Evolutionary conservation across 2,113 vertebrate species (phyloP).

Genomic region (Aphelocoma coerulescens): DNA sequence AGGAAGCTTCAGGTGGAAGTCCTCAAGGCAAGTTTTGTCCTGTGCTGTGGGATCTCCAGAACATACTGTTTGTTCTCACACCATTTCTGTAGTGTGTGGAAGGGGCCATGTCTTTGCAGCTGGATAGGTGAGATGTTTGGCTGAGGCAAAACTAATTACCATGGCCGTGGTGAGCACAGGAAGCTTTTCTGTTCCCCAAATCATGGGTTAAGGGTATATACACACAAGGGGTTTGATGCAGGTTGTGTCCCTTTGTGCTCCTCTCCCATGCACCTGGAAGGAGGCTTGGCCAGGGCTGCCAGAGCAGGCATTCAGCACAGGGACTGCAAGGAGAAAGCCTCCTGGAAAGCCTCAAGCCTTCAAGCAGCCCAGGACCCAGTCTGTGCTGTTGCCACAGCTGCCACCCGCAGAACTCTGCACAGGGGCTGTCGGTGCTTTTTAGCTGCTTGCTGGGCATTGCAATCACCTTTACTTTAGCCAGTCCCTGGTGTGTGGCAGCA

Average conservation of each 20-base stretch:
- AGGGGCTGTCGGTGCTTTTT: not conserved
- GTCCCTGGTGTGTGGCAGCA: not conserved
- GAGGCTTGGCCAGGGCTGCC: not conserved
- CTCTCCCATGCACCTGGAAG: not conserved
- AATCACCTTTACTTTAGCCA: not conserved
- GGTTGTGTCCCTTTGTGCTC: not conserved
- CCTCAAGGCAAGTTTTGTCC: not conserved
- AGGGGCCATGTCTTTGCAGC: not conserved
- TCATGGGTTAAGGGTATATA: not conserved
- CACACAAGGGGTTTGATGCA: not conserved
- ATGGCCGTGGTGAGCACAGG: accelerated
- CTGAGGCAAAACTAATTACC: not conserved
- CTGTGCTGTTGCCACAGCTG: not conserved
- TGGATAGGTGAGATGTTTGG: not conserved
- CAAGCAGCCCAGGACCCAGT: not conserved
- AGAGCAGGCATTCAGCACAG: not conserved
- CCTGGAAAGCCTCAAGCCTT: not conserved
- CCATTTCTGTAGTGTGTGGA: not conserved
- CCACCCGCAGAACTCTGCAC: not conserved
- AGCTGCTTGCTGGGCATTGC: not conserved
- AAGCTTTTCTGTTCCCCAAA: not conserved
- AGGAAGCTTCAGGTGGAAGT: not conserved
- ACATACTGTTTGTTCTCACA: not conserved
- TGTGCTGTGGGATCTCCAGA: not conserved
- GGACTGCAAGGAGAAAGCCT: not conserved